These are phyloP conservation scores for Chloroclystis v-ata DNA, from an alignment of 2,888 invertebrate species.

Conservation along the genomic window DNA sequence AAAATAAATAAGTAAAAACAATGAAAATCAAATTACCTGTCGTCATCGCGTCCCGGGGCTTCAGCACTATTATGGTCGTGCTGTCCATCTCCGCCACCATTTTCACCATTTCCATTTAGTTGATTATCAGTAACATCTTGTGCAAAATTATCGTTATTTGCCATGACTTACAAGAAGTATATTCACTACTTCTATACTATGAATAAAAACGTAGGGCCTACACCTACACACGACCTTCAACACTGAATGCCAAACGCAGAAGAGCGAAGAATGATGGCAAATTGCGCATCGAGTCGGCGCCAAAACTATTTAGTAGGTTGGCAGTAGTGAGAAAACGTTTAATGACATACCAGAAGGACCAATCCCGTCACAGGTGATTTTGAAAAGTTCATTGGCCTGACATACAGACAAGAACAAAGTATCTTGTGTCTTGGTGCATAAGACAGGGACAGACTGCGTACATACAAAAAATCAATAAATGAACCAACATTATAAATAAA, in stretches of 20 bases:
- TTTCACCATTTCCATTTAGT: constrained; percentile 79
- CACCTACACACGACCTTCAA: constrained; percentile 68
- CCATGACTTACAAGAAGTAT: constrained; percentile 72
- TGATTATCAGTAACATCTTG: constrained; percentile 86
- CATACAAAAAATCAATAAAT: constrained; percentile 40
- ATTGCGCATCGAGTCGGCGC: constrained; percentile 53
- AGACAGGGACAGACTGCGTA: constrained; percentile 36
- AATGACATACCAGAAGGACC: constrained; percentile 48
- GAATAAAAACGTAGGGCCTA: constrained; percentile 62
- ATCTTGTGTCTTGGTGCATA: constrained; percentile 18
- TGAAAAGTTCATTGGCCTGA: constrained; percentile 62
- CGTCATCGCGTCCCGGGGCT: constrained; percentile 88
- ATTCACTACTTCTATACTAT: constrained; percentile 64
- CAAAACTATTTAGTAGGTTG: constrained; percentile 51
- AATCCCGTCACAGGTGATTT: constrained; percentile 43
- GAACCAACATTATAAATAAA: constrained; percentile 37
- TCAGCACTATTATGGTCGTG: constrained; percentile 86
- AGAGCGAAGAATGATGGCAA: constrained; percentile 48
- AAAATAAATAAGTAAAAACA: neutral
- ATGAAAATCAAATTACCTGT: constrained; percentile 75
- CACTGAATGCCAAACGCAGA: constrained; percentile 76
- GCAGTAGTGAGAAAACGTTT: constrained; percentile 30
- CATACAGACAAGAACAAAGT: constrained; percentile 37
- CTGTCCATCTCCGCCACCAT: constrained; percentile 82
- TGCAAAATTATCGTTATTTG: constrained; percentile 88